Base-by-base conservation (phyloP, 2,113 vertebrate species). In the Lophotis ruficrista region DNA sequence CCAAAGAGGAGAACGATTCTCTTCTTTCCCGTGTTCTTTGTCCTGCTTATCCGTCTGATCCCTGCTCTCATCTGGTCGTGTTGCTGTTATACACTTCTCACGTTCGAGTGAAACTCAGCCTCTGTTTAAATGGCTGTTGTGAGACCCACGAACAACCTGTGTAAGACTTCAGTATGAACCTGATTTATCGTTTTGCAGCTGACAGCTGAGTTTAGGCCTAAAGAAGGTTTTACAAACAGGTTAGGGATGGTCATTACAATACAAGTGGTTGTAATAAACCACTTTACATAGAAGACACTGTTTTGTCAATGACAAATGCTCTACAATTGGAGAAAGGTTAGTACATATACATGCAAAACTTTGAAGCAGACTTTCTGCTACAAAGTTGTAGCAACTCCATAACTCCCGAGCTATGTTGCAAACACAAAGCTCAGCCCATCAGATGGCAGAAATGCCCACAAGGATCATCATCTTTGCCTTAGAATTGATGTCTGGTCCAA, bases 71-170 rank as follows among this genome's bases (percentile, higher is more conserved):
- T 56, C 45, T 72, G 58, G 12, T 31, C 28, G 6, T 41, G 47
- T 24, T 91, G 35, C 37, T 77, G 25, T 60, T 83, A 33, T 0
- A 23, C 38, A 23, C 22, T 81, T 65, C 41, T 53, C 30, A 25
- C 0, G 0, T 35, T 4, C 19, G 21, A 57, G 11, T 71, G 62
- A 76, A 69, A 57, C 22, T 62, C 3, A 0, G 10, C 47, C 28
- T 93, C 58, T 17, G 41, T 68, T 83, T 65, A 69, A 83, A 72
- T 8, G 35, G 25, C 27, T 53, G 8, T 19, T n/a, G 3, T 19
- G 27, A 78, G 23, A 83, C 8, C 7, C 8, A 19, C 0, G 0
- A 38, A 61, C 3, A 1, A 68, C 12, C 31, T 69, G 9, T 31
- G 3, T 20, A 71, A 58, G 57, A 12, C 11, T 72, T 76, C 27